Base-by-base conservation (phyloP, 2,888 invertebrate genomes). In the Melipona bicolor region DNA sequence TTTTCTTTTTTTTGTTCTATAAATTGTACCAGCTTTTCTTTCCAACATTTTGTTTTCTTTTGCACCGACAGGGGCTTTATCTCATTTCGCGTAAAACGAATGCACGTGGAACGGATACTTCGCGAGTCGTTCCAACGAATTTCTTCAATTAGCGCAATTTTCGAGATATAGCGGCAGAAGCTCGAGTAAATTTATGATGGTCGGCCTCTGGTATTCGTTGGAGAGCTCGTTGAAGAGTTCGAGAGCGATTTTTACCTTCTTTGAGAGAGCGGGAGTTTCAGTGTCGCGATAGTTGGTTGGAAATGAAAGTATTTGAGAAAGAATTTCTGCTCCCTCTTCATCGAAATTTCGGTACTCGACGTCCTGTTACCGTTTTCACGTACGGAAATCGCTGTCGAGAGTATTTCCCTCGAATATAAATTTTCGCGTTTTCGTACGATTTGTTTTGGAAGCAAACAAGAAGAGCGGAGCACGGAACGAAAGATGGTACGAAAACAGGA, bases 381-480 rank as follows among this genome's bases (percentile, higher is more conserved):
- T 21, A 32, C 36, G 19, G 56, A 59, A 59, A 5, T 59, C n/a
- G 9, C 43, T 43, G n/a, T 15, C 5, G n/a, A n/a, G 3, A 4
- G 15, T n/a, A 17, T 43, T 65, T 27, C 43, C 3, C 65, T 43
- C n/a, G n/a, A 15, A 64, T 15, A 65, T 43, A 65, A 32, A 64
- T 21, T 32, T 32, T 21, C 64, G 21, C 32, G 13, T 64, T 64
- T 64, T 65, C n/a, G n/a, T 43, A 9, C 17, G n/a, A n/a, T 21
- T 43, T 65, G n/a, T 43, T 65, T 19, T 43, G 65, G 43, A 65
- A 21, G n/a, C 65, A 65, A 65, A n/a, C 43, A 65, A 65, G 36
- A 43, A n/a, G n/a, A 43, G 36, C 17, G 36, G n/a, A 43, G 15
- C n/a, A 17, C 6, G n/a, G 17, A 21, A 64, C 11, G 19, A 64